These are phyloP conservation scores for Trichonephila clavata DNA, from an alignment of 1,140 invertebrate species.

Conservation along the genomic window DNA sequence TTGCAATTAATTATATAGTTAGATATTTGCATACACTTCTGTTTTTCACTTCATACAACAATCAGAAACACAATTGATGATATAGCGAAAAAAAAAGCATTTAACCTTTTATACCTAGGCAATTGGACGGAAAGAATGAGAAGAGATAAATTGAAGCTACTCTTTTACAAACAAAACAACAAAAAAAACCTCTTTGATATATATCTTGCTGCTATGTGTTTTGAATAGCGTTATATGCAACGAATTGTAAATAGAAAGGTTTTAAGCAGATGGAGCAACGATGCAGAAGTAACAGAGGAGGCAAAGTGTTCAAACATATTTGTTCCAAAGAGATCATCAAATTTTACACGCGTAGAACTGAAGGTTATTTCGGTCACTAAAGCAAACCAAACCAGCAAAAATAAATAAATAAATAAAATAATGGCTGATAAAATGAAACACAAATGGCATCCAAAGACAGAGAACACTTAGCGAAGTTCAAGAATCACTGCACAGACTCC, in stretches of 20 bases:
- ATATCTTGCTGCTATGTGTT: not conserved
- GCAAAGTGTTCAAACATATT: not conserved
- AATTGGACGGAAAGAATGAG: too few species aligned
- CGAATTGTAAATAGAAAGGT: not conserved
- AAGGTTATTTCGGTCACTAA: constrained; percentile 6
- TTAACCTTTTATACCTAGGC: too few species aligned
- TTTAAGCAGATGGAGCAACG: not conserved
- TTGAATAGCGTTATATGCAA: constrained; percentile 13
- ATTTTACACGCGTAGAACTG: constrained; percentile 28
- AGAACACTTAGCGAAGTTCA: constrained; percentile 50
- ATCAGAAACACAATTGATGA: too few species aligned
- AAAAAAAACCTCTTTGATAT: not conserved
- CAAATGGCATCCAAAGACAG: constrained; percentile 35
- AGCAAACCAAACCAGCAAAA: not conserved
- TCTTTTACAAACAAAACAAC: too few species aligned
- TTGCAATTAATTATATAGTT: too few species aligned
- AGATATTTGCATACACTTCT: too few species aligned
- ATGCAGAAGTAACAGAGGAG: not conserved
- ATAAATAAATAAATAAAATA: constrained; percentile 13
- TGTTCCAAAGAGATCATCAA: constrained; percentile 46
- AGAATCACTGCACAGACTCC: constrained; percentile 49
- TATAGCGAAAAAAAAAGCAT: too few species aligned
- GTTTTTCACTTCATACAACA: too few species aligned
- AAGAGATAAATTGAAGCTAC: too few species aligned
- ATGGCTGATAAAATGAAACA: constrained; percentile 15